Conservation (phyloP, 1,140 invertebrate species). For the Formica selysi region DNA sequence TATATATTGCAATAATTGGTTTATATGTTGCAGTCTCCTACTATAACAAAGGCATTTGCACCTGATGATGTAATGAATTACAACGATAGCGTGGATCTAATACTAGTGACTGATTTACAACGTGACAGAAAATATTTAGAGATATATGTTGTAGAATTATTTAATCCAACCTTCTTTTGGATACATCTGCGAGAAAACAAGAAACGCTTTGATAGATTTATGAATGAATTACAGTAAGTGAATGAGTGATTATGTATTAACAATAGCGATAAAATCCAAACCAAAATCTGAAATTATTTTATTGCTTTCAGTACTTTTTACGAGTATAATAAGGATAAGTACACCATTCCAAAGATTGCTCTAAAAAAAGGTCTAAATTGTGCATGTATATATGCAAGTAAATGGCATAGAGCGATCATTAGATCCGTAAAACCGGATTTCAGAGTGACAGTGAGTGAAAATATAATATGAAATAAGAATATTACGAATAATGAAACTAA, state of each 20-base stretch:
- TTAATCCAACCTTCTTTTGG: conserved; percentile 84
- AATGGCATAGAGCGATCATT: conserved; percentile 83
- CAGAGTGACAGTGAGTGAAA: conserved; percentile 72
- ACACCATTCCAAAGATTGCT: conserved; percentile 76
- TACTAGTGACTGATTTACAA: conserved; percentile 70
- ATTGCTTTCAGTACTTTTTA: conserved; percentile 80
- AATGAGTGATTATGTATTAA: conserved; percentile 25
- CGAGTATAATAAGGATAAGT: conserved; percentile 45
- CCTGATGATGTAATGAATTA: conserved; percentile 75
- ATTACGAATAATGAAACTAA: conserved; percentile 1
- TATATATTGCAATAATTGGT: background rate
- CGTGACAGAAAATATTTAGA: conserved; percentile 62
- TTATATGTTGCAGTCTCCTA: conserved; percentile 68
- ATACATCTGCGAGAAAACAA: conserved; percentile 73
- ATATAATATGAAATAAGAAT: background rate
- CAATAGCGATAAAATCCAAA: background rate
- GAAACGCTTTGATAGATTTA: conserved; percentile 71
- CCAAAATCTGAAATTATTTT: conserved; percentile 16
- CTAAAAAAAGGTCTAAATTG: conserved; percentile 80
- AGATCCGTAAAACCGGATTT: conserved; percentile 77
- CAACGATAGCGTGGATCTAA: conserved; percentile 77
- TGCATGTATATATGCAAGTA: conserved; percentile 78
- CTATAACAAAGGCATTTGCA: conserved; percentile 63
- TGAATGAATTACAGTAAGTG: conserved; percentile 80
- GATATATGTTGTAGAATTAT: conserved; percentile 77